These are phyloP conservation scores for Caenorhabditis inopinata DNA, from an alignment of 1,140 invertebrate species.

Conservation along the genomic window DNA sequence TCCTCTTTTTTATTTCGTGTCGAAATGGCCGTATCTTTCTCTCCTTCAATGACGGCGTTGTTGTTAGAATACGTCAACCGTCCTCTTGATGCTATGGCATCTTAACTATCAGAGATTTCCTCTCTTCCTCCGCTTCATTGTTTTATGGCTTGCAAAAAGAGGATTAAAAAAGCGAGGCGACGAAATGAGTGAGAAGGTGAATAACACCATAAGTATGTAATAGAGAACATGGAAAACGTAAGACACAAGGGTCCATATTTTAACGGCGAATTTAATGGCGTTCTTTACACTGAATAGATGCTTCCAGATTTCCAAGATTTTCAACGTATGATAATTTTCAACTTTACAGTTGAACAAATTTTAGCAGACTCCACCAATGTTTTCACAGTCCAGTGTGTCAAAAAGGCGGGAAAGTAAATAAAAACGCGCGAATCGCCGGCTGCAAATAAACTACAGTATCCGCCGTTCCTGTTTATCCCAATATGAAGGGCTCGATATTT, in stretches of 20 bases:
- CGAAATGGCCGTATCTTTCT: background rate
- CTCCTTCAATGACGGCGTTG: background rate
- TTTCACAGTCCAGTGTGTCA: no score
- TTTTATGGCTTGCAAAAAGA: background rate
- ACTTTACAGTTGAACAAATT: no score
- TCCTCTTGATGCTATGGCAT: background rate
- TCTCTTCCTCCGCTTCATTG: background rate
- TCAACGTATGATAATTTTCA: no score
- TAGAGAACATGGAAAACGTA: no score
- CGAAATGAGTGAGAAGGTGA: background rate
- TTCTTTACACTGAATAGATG: no score
- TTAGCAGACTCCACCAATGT: no score
- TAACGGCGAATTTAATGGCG: no score
- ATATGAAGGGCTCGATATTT: no score
- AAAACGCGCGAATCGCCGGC: background rate
- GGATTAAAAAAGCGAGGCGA: background rate
- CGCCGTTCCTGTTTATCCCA: no score
- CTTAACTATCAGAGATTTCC: background rate
- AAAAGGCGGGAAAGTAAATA: background rate
- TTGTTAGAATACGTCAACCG: background rate
- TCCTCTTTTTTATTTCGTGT: background rate
- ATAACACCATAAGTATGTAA: no score
- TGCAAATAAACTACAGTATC: background rate
- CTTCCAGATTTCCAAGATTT: no score
- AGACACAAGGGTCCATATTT: no score